Base-by-base conservation (phyloP, 2,797 vertebrate species). In the Kryptopterus vitreolus region DNA sequence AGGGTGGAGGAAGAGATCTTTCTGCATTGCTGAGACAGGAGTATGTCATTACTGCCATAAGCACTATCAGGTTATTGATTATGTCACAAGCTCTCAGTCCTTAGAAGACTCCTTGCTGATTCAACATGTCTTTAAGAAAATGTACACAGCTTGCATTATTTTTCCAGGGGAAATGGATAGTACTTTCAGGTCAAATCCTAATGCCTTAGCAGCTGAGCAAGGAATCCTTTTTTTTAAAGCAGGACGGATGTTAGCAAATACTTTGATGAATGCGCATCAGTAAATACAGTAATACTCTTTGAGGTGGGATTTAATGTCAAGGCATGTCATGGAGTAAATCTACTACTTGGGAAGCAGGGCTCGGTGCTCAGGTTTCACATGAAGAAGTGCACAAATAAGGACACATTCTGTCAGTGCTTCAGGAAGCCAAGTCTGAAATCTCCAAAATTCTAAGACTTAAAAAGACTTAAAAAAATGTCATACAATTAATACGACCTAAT, bases 361-460 rank as follows among this genome's bases (percentile, higher is more conserved):
- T 43, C n/a, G 3, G 18, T 22, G 31, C 29, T 78, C 76, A 61
- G 26, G 68, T 82, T 82, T 65, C 75, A 82, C 50, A 73, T 78
- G 52, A 78, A 33, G 63, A 82, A 75, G 62, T 61, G 72, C 75
- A 72, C 57, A 75, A 75, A 79, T 79, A 66, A 66, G 53, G 78
- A 61, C 53, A 68, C 70, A 74, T 73, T 35, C 76, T 68, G 52
- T 58, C 70, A 58, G 62, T 57, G 33, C 53, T 73, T 77, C n/a
- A 18, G 12, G 61, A 66, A 78, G n/a, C 33, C 20, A 3, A 62
- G 63, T 24, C 70, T 62, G 43, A 24, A 43, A 53, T 57, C 15
- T 26, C 6, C 11, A 43, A 9, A 55, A 13, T 18, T 62, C 10
- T n/a, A 66, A 66, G 26, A 4, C 58, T 77, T 48, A 46, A 26